Conservation (phyloP, 2,113 vertebrate genomes). For the Hemibagrus wyckioides region DNA sequence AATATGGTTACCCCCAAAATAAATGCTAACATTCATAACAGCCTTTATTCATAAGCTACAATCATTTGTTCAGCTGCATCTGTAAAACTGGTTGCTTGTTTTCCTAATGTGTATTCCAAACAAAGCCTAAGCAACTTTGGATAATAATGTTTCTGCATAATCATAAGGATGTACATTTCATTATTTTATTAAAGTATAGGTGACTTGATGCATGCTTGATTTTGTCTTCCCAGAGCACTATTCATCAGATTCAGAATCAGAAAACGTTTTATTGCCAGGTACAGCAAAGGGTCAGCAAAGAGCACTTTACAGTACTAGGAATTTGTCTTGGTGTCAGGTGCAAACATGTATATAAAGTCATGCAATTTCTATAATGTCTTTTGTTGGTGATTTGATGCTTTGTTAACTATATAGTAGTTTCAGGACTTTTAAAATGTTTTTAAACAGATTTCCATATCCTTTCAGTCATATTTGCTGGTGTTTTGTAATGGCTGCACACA, state of each 20-base stretch:
- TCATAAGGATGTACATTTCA: background rate
- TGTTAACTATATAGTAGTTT: background rate
- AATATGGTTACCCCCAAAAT: background rate
- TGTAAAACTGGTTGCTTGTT: background rate
- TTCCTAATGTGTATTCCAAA: background rate
- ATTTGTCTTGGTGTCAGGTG: too few relatives aligned
- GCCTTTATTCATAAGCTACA: background rate
- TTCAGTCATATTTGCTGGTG: background rate
- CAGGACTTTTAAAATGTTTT: background rate
- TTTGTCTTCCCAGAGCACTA: background rate
- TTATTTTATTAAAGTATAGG: background rate
- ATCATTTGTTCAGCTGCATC: background rate
- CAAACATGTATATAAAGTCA: background rate
- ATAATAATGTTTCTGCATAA: background rate
- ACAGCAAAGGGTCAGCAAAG: too few relatives aligned
- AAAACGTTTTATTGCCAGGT: too few relatives aligned
- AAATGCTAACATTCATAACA: background rate
- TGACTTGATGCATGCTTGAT: background rate
- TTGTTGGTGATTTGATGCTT: background rate
- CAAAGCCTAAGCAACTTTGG: background rate
- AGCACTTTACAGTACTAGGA: too few relatives aligned
- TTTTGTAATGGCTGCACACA: background rate
- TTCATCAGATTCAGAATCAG: too few relatives aligned
- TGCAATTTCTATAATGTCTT: background rate
- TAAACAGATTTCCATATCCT: slow-evolving; percentile 9